Conservation (phyloP, 2,797 vertebrate species). For the Megalops cyprinoides region DNA sequence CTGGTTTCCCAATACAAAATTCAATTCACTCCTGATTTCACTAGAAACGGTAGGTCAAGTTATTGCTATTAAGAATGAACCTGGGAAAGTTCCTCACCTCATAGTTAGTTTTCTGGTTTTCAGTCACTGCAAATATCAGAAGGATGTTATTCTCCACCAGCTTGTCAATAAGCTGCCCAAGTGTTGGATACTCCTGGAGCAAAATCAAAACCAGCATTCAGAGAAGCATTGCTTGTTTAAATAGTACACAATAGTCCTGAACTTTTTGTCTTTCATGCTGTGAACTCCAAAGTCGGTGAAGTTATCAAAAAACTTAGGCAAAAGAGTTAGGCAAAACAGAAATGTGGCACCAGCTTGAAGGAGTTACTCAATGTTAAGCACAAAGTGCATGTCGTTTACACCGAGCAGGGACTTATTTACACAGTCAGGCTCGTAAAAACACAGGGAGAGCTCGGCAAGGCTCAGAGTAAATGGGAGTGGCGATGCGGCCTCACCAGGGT, state of each 20-base stretch:
- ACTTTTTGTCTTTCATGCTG: neutral
- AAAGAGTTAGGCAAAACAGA: too few relatives aligned
- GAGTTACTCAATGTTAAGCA: too few relatives aligned
- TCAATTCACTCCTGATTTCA: neutral
- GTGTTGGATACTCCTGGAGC: slow-evolving; percentile 90
- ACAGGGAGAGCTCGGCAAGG: neutral
- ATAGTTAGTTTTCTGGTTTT: slow-evolving; percentile 80
- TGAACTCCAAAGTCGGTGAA: neutral
- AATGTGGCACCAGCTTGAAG: too few relatives aligned
- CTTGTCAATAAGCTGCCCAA: slow-evolving; percentile 94
- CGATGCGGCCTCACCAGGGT: slow-evolving; percentile 76
- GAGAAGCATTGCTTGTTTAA: neutral
- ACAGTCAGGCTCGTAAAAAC: too few relatives aligned
- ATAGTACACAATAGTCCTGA: slow-evolving; percentile 3
- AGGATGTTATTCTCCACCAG: slow-evolving; percentile 95
- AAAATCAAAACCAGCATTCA: slow-evolving; percentile 18
- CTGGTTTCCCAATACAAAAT: neutral
- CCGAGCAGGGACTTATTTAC: too few relatives aligned
- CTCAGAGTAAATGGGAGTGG: slow-evolving; percentile 3
- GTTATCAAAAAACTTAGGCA: too few relatives aligned
- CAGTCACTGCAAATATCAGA: slow-evolving; percentile 93
- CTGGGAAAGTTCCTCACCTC: slow-evolving; percentile 77
- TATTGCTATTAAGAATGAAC: slow-evolving; percentile 23
- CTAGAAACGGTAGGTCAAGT: neutral
- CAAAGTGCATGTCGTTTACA: too few relatives aligned